These are phyloP conservation scores for Slavum lentiscoides DNA, from an alignment of 2,888 invertebrate genomes.

Conservation along the genomic window DNA sequence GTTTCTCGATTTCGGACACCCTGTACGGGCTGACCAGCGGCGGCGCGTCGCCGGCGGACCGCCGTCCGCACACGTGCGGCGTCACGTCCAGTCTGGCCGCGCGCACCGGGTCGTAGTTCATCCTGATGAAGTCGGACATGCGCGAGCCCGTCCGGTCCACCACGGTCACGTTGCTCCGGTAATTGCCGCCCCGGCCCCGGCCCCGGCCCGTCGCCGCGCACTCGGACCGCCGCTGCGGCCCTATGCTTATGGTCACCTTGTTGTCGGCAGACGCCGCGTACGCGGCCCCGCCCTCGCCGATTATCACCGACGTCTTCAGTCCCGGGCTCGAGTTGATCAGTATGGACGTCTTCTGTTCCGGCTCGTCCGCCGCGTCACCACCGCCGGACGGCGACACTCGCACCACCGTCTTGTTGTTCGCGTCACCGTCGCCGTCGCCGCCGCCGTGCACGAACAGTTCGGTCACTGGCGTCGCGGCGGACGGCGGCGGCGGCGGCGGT, in stretches of 20 bases:
- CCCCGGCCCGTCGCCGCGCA: slow-evolving; percentile 56
- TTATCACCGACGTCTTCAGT: slow-evolving; percentile 54
- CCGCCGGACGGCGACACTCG: slow-evolving; percentile 64
- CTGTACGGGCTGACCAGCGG: slow-evolving; percentile 56
- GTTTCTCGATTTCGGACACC: slow-evolving; percentile 53
- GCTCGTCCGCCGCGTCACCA: background rate
- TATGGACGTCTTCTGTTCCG: slow-evolving; percentile 49
- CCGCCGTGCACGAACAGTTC: slow-evolving; percentile 45
- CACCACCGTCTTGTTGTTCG: slow-evolving; percentile 66
- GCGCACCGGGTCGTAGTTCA: slow-evolving; percentile 69
- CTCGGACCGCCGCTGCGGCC: slow-evolving; percentile 58
- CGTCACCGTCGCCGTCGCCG: slow-evolving; percentile 2
- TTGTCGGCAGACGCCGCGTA: slow-evolving; percentile 57
- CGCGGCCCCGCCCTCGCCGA: slow-evolving; percentile 55
- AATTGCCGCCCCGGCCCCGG: slow-evolving; percentile 8
- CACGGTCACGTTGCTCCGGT: slow-evolving; percentile 28
- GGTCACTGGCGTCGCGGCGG: slow-evolving; percentile 46
- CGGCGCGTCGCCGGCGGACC: slow-evolving; percentile 55
- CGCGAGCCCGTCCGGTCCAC: slow-evolving; percentile 56
- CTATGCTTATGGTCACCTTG: slow-evolving; percentile 63
- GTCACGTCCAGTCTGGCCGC: slow-evolving; percentile 75
- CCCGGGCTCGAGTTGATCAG: slow-evolving; percentile 40
- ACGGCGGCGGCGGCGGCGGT: slow-evolving; percentile 54
- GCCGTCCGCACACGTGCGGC: slow-evolving; percentile 75
- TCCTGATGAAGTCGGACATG: slow-evolving; percentile 54